Base-by-base conservation (phyloP, 2,113 vertebrate species). In the Tautogolabrus adspersus region DNA sequence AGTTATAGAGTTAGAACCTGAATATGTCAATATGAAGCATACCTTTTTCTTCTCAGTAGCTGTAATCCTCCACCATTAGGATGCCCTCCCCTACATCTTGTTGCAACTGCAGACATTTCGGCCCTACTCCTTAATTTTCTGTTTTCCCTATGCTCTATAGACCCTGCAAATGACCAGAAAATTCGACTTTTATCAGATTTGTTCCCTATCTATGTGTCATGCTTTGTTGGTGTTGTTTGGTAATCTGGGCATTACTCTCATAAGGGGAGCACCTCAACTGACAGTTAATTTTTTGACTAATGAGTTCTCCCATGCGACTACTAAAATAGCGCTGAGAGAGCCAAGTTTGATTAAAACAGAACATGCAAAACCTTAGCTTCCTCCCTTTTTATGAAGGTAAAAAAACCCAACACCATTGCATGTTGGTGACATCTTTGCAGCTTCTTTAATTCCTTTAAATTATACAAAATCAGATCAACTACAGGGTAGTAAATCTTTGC, bases 361-460 rank as follows among this genome's bases (percentile, higher is more conserved):
- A 75, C 77, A 83, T 87, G 84, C 51, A 63, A 61, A 3, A 66
- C 42, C 21, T 66, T 6, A 34, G 34, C 21, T 71, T 18, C n/a
- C 44, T 55, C 15, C 38, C 59, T 64, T 85, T 65, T 83, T 71
- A 49, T 65, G 26, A 21, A 66, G 72, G 61, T 73, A 55, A 84
- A 83, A 55, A 84, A 83, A 79, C 82, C 77, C 82, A 83, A 69
- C 68, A 82, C 64, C 81, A 59, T 42, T 60, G 26, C 7, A 51
- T 15, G 6, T 73, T 37, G 66, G 26, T 61, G 7, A 40, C 26
- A 16, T 37, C 21, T 73, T 47, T 44, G 21, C 34, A 9, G 19
- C 5, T n/a, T 0, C 47, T 40, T 62, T 65, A 67, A 21, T 8
- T 38, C 23, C 46, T 42, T 15, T 1, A 64, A 68, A 66, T 67